phyloP scores from a whole-genome alignment of 2,888 invertebrate species.

The Hemaris fuciformis region DNA sequence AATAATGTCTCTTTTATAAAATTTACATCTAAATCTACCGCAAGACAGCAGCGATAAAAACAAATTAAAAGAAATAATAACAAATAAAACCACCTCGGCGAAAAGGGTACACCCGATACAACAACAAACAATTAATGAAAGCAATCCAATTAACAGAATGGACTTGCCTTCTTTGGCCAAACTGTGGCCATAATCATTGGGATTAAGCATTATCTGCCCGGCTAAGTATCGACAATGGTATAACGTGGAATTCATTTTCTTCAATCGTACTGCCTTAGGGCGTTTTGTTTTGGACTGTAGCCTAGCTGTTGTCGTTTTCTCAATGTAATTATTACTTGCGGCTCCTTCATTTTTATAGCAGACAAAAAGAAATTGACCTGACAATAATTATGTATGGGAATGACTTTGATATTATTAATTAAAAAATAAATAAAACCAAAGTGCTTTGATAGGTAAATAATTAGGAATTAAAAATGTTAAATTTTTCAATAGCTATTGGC shows the following conservation, averaged over 20 bases:
- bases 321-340: too few species aligned
- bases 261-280: constrained; percentile 17
- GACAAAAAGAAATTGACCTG: too few species aligned
- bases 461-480: too few species aligned
- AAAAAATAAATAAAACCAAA: too few species aligned
- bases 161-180: constrained; percentile 60
- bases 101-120: constrained; percentile 26
- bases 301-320: too few species aligned
- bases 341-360: too few species aligned
- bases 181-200: constrained; percentile 64
- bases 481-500: too few species aligned
- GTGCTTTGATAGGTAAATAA: too few species aligned
- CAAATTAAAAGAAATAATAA: neutral
- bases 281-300: neutral
- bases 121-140: constrained; percentile 55
- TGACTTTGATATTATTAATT: too few species aligned
- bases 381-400: too few species aligned
- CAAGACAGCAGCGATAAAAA: neutral
- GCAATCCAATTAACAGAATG: constrained; percentile 65
- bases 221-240: constrained; percentile 24
- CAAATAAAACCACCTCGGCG: constrained; percentile 13
- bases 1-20: neutral
- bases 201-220: constrained; percentile 46
- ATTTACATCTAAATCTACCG: neutral
- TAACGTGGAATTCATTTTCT: constrained; percentile 44